A percentile compares a stretch with the other conserved stretches of the same genome.
These are phyloP conservation scores for Hoplostethus mediterraneus DNA, from an alignment of 2,797 vertebrate species.

Conservation along the genomic window DNA sequence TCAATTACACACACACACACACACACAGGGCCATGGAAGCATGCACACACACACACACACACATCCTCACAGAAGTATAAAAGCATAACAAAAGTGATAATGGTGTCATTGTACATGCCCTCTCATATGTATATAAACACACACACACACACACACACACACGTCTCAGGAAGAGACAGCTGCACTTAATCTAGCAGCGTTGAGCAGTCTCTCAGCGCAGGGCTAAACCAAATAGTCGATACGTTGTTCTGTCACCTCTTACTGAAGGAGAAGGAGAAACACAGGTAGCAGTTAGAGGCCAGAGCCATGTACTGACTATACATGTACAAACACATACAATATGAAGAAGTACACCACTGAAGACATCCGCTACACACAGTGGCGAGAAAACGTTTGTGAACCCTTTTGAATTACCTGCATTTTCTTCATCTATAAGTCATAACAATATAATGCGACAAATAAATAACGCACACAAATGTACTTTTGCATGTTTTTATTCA, in stretches of 20 bases:
- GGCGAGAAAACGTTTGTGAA: too few relatives aligned
- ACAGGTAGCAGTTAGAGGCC: too few relatives aligned
- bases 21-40: constrained; percentile 15
- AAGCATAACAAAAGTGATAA: constrained; percentile 42
- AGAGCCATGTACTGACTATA: too few relatives aligned
- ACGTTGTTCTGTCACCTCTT: constrained; percentile 16
- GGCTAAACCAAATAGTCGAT: constrained; percentile 57
- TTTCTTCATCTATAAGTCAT: too few relatives aligned
- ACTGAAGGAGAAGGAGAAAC: too few relatives aligned
- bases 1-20: constrained; percentile 60
- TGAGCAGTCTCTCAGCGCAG: constrained; percentile 35
- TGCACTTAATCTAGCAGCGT: constrained; percentile 49
- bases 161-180: constrained; percentile 43
- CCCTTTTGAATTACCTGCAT: too few relatives aligned
- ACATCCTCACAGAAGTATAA: constrained; percentile 8
- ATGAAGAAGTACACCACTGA: too few relatives aligned
- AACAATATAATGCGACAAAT: too few relatives aligned
- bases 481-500: too few relatives aligned
- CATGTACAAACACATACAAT: background rate
- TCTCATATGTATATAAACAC: constrained; percentile 19
- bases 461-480: background rate
- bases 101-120: constrained; percentile 14
- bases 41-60: constrained; percentile 17
- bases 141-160: constrained; percentile 5
- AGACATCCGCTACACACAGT: background rate